phyloP scores from a whole-genome alignment of 2,888 invertebrate species.

The Isotomurus palustris region DNA sequence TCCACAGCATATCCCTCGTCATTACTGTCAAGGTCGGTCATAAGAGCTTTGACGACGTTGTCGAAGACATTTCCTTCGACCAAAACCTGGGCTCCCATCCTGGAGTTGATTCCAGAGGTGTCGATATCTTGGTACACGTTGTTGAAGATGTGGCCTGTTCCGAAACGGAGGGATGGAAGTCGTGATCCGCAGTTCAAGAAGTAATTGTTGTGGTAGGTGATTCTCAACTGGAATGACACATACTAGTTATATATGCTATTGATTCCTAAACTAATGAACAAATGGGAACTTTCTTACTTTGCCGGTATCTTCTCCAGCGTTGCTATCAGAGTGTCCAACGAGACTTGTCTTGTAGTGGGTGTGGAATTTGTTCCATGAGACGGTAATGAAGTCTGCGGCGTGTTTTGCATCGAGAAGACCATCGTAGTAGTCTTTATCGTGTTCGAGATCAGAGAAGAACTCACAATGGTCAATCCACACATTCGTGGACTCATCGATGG shows the following conservation, averaged over 20 bases:
- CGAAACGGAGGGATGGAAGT: constrained; percentile 18
- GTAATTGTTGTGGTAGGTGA: constrained; percentile 18
- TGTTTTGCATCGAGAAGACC: constrained; percentile 17
- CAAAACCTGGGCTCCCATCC: constrained; percentile 18
- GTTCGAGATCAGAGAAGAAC: constrained; percentile 15
- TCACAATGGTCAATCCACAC: constrained; percentile 22
- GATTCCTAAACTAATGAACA: background rate
- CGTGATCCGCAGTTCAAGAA: constrained; percentile 8
- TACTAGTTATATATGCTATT: background rate
- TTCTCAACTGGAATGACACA: background rate
- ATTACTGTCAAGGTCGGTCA: constrained; percentile 9
- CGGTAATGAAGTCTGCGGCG: constrained; percentile 18
- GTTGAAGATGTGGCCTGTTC: constrained; percentile 19
- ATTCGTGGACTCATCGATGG: constrained; percentile 19
- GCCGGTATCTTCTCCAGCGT: constrained; percentile 13
- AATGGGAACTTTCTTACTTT: too few relatives aligned
- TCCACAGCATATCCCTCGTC: constrained; percentile 17
- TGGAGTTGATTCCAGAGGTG: constrained; percentile 13
- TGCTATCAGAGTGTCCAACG: constrained; percentile 18
- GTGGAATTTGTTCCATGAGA: constrained; percentile 25
- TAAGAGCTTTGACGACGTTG: constrained; percentile 5
- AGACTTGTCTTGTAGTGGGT: constrained; percentile 16
- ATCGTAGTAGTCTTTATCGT: constrained; percentile 22
- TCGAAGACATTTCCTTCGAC: constrained; percentile 10
- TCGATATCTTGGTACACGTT: constrained; percentile 13